Base-by-base conservation (phyloP, 2,888 invertebrate genomes). In the Andrena flavipes region DNA sequence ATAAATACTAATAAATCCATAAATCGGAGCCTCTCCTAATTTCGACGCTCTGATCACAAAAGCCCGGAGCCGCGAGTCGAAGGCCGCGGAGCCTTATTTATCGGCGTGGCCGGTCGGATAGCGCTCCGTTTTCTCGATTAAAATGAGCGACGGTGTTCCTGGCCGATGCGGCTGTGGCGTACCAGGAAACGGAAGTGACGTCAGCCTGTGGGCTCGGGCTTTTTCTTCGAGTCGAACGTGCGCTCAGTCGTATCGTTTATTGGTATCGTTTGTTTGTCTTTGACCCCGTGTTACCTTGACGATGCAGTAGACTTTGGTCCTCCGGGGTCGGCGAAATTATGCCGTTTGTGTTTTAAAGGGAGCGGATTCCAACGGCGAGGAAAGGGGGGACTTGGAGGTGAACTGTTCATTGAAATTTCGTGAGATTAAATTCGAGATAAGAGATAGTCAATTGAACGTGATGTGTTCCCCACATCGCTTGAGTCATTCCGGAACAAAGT, bases 161-260 rank as follows among this genome's bases (percentile, higher is more conserved):
- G 78, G 84, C 59, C 65, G 64, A 26, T 56, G 56, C 65, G 67
- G 29, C 69, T 51, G 54, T 69, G 75, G 80, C 84, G 84, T 85
- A 90, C 90, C 90, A 90, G 91, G 90, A 92, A 93, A 91, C 93
- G 93, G 93, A 93, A 92, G 91, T 93, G 91, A 92, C 92, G 91
- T 92, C 91, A 92, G 42, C 81, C 74, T 68, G 72, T 20, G 60
- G 65, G 30, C 56, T 56, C 85, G 77, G 85, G 86, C 85, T 67
- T 82, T 74, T 74, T 82, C 81, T 76, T 65, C 81, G 86, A 63
- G 65, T 75, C 84, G 84, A 84, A 51, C 84, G 82, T 77, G 75
- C 86, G 84, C 78, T 84, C 89, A 86, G 88, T 90, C 86, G 89
- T 86, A 89, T 88, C 90, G 90, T 90, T 92, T 91, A 90, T 90